Percentiles rank a stretch among this genome's conserved stretches.
Evolutionary conservation across 2,888 invertebrate genomes (phyloP).

Genomic region (Stenolophus ochropezus): DNA sequence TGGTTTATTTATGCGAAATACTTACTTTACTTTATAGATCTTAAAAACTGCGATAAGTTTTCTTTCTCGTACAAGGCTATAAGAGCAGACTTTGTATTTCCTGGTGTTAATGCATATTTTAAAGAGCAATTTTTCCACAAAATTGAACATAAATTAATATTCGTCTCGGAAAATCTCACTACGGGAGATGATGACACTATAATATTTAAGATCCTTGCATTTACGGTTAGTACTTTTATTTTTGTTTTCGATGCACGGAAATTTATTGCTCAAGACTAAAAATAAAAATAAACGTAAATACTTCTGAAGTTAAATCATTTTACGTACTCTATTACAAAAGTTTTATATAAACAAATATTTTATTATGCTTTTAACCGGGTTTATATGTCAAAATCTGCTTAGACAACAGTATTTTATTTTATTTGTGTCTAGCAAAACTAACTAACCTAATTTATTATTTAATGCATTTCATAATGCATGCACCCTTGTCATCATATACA

Average conservation of each 20-base stretch:
- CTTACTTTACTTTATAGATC: neutral
- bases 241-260: neutral
- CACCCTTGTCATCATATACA: too few species aligned
- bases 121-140: neutral
- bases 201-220: neutral
- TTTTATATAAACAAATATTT: too few species aligned
- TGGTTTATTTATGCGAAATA: neutral
- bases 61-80: neutral
- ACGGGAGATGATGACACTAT: neutral
- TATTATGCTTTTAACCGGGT: too few species aligned
- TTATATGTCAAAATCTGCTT: too few species aligned
- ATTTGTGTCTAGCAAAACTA: too few species aligned
- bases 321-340: too few species aligned
- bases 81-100: neutral
- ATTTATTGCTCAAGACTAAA: neutral
- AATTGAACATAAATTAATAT: neutral
- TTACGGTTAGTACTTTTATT: neutral
- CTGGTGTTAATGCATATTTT: neutral
- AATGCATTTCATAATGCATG: too few species aligned
- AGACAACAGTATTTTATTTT: too few species aligned
- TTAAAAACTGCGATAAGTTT: neutral
- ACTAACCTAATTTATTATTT: too few species aligned
- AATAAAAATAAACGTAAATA: neutral
- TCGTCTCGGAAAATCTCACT: neutral
- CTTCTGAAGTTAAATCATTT: too few species aligned